These are phyloP conservation scores for Falco peregrinus DNA, from an alignment of 2,797 vertebrate species.

Conservation along the genomic window DNA sequence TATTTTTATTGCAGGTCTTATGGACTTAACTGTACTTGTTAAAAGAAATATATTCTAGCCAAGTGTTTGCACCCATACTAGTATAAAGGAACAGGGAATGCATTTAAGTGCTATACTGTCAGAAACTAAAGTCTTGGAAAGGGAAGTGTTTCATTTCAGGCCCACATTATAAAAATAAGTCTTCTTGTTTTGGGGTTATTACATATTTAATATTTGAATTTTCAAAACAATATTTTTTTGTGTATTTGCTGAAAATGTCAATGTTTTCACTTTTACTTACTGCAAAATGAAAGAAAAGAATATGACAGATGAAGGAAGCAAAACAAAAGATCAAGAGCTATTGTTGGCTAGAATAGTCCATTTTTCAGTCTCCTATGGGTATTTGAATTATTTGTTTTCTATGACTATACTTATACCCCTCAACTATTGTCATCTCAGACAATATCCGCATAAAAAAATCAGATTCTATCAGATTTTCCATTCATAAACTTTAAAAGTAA, in stretches of 20 bases:
- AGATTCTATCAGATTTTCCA: neutral
- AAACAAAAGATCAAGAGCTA: neutral
- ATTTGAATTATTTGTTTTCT: neutral
- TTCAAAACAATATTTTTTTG: neutral
- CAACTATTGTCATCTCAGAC: neutral
- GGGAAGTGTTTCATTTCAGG: neutral
- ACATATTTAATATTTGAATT: neutral
- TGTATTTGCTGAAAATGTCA: neutral
- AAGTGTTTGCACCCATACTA: neutral
- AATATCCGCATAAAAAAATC: neutral
- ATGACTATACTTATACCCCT: neutral
- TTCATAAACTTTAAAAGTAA: neutral
- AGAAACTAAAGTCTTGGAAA: neutral
- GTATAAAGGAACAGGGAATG: neutral
- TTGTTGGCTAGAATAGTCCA: neutral
- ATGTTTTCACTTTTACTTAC: neutral
- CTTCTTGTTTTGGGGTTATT: neutral
- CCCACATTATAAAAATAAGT: neutral
- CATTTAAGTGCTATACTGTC: neutral
- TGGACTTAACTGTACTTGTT: neutral
- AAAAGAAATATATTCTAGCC: neutral
- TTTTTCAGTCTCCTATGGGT: neutral
- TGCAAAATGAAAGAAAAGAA: neutral
- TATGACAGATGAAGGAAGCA: neutral
- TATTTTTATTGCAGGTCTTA: neutral